Base-by-base conservation (phyloP, 2,113 vertebrate species). In the Tetrax tetrax region DNA sequence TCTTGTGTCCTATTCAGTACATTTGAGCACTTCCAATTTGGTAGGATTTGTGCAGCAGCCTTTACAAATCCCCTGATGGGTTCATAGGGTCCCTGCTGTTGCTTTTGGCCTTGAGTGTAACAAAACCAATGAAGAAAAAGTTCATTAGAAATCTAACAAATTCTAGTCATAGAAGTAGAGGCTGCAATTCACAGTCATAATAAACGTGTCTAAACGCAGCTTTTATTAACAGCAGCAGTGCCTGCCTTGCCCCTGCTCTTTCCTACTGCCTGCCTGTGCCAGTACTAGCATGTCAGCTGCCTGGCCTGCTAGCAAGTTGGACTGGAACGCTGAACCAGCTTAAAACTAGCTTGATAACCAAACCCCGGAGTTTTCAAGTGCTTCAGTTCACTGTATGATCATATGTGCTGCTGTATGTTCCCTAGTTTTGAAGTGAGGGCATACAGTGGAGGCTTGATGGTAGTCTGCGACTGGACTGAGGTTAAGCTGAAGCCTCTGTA, bases 371-470 rank as follows among this genome's bases (percentile, higher is more conserved):
- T 51, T 28, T 70, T 81, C 27, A 45, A 1, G 43, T 22, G 27
- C 14, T 60, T 56, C 51, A 27, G 9, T 61, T 81, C 33, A 4
- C 9, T 31, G 31, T 22, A 31, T 76, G 7, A 14, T 33, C 37
- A 13, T 22, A 43, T 43, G 41, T 43, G 19, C n/a, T 77, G 22
- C 38, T 66, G 38, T 59, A 10, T 48, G 11, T 54, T 56, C 22
- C 8, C 33, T 33, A 4, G 12, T 57, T 91, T 47, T 38, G 59
- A 63, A 56, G 24, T 20, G 27, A 91, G 35, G 28, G 35, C 9
- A 0, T 35, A 8, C 1, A 5, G 2, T 21, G 18, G 59, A 72
- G 21, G 21, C 47, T 45, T 56, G 12, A 4, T 41, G 24, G 27
- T 21, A 33, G 51, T 61, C 48, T 0, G 2, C n/a, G 77, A 0